Conservation (phyloP, 2,113 vertebrate species). For the Paramisgurnus dabryanus region DNA sequence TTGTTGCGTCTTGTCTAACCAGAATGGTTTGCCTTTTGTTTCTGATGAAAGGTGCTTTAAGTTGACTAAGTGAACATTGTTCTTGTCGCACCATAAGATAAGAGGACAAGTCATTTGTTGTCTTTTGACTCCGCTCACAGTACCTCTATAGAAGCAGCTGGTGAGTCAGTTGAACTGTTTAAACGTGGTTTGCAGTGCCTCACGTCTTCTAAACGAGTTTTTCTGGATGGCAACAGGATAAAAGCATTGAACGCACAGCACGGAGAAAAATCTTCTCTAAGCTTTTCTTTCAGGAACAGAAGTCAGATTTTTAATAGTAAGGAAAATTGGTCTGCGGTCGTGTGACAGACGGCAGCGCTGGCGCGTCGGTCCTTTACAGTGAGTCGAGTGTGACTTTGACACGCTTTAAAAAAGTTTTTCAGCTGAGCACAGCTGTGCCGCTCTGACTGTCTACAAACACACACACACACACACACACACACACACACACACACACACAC, state of each 20-base stretch:
- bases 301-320: constrained; percentile 42
- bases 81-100: constrained; percentile 38
- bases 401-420: constrained; percentile 36
- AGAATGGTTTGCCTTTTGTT: constrained; percentile 19
- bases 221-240: constrained; percentile 25
- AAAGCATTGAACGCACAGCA: background rate
- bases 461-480: background rate
- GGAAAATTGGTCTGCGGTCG: constrained; percentile 44
- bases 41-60: constrained; percentile 10
- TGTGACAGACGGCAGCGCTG: background rate
- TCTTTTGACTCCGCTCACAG: constrained; percentile 30
- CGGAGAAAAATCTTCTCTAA: background rate
- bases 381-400: constrained; percentile 44
- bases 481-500: background rate
- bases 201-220: constrained; percentile 39
- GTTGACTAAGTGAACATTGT: constrained; percentile 23
- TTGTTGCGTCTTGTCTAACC: constrained; percentile 26
- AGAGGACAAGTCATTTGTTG: constrained; percentile 22
- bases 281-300: background rate
- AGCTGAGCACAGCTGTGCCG: constrained; percentile 33
- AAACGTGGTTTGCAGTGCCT: constrained; percentile 38
- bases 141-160: constrained; percentile 31
- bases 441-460: background rate
- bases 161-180: constrained; percentile 49
- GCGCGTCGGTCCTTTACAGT: constrained; percentile 2